phyloP scores from a whole-genome alignment of 1,140 invertebrate species.

The Heterodera carotae region DNA sequence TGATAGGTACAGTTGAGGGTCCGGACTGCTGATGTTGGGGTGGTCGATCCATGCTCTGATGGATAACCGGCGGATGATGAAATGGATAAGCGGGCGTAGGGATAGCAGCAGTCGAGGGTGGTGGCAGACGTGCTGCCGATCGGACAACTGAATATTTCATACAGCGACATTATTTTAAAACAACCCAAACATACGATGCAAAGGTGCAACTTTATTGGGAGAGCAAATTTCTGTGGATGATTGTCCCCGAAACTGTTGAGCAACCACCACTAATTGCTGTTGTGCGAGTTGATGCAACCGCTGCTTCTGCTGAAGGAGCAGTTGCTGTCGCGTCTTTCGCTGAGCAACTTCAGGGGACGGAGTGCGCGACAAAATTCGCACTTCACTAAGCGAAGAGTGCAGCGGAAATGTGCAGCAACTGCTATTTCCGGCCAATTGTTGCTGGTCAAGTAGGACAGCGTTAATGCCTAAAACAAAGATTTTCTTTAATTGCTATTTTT shows the following conservation, averaged over 20 bases:
- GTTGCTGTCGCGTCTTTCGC: neutral
- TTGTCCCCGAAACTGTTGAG: neutral
- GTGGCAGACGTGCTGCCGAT: neutral
- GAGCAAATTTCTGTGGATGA: neutral
- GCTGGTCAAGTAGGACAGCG: slow-evolving; percentile 16
- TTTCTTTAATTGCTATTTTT: neutral
- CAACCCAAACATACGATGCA: neutral
- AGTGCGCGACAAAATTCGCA: slow-evolving; percentile 5
- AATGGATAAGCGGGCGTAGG: neutral
- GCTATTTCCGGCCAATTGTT: neutral
- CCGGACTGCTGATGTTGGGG: slow-evolving; percentile 10
- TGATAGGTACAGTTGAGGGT: slow-evolving; percentile 15
- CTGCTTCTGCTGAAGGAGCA: neutral
- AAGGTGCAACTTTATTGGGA: neutral
- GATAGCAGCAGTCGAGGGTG: neutral
- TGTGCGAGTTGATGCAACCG: slow-evolving; percentile 11
- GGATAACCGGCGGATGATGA: slow-evolving; percentile 5
- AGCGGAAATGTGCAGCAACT: neutral
- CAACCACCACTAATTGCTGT: slow-evolving; percentile 15
- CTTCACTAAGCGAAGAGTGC: neutral
- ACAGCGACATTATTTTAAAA: neutral
- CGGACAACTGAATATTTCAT: neutral
- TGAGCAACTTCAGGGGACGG: neutral
- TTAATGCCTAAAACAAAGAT: neutral
- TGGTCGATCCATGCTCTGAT: slow-evolving; percentile 8